Evolutionary conservation across 2,113 vertebrate species (phyloP), one percentile per base, ranked within the genome.

Genomic region (Gallinago jamesoni): DNA sequence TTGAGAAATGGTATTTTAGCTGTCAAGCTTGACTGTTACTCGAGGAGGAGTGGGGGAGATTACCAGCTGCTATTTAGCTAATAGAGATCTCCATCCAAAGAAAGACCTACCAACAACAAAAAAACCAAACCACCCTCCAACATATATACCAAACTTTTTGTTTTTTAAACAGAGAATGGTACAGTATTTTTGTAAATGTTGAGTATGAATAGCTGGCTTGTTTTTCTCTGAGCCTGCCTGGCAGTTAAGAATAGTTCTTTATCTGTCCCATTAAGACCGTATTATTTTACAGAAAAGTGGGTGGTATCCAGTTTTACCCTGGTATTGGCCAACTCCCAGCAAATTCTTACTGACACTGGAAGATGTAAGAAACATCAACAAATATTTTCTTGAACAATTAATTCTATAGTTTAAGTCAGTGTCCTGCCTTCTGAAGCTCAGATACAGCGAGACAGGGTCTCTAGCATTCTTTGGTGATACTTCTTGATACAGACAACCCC

Each of bases 171-270:
- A 41, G 66, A 78, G 92, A 63, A 12, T 15, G 45, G 11, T 53
- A 57, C 79, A 67, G 75, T 55, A 76, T 82, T 95, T 86, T 68
- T 79, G 67, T 89, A 19, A 55, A 10, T 69, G 50, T 73, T 43
- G 31, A 16, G 35, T 28, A 31, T 94, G 89, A 97, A 96, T 87
- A 59, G 77, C 55, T 23, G 84, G 31, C 41, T 92, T 96, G 95
- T 96, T 94, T 70, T 56, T 79, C 69, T 76, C 77, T 8, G 41
- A 56, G 89, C 64, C 66, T 78, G 68, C 64, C 73, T 74, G 52
- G 87, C 70, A 41, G 70, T 87, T 94, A n/a, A 96, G 96, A 95
- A 91, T 89, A 79, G 89, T 90, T 93, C 94, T 96, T 97, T 95
- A 69, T 95, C 81, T 96, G 25, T 60, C 50, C 89, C 78, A 62